A percentile compares a stretch with the other conserved stretches of the same genome.
Conservation (phyloP, 1,140 invertebrate species). For the Penaeus vannamei region DNA sequence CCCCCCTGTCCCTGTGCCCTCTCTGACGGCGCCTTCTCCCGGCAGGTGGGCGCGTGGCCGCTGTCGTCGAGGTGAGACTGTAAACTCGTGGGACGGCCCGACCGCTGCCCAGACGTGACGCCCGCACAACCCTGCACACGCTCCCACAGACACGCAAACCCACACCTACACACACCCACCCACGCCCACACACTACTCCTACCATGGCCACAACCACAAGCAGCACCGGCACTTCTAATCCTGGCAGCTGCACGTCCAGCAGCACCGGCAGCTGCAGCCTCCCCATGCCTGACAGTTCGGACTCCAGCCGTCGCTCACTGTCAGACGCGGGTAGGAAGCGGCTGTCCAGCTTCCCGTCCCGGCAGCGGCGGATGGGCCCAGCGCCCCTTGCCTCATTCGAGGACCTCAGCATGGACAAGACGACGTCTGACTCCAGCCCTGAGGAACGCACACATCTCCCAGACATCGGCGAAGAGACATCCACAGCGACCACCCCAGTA, state of each 20-base stretch:
- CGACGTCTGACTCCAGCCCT: slow-evolving; percentile 67
- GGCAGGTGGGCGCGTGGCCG: slow-evolving; percentile 48
- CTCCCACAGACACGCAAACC: slow-evolving; percentile 29
- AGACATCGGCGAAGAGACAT: slow-evolving; percentile 65
- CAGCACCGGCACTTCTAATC: slow-evolving; percentile 43
- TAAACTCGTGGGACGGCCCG: slow-evolving; percentile 65
- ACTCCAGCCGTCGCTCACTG: slow-evolving; percentile 53
- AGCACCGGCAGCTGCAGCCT: slow-evolving; percentile 56
- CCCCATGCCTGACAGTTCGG: slow-evolving; percentile 41
- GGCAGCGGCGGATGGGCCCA: slow-evolving; percentile 81
- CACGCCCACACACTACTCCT: slow-evolving; percentile 45
- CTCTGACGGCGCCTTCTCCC: slow-evolving; percentile 28
- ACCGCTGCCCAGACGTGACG: slow-evolving; percentile 66
- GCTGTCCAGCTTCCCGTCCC: slow-evolving; percentile 68
- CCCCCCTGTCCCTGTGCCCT: background rate
- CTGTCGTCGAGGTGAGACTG: slow-evolving; percentile 58
- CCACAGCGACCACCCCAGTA: slow-evolving; percentile 68
- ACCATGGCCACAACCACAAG: slow-evolving; percentile 57
- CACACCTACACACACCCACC: slow-evolving; percentile 34
- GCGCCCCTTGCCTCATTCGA: slow-evolving; percentile 94
- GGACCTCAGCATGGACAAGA: slow-evolving; percentile 78
- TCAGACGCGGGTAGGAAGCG: slow-evolving; percentile 65
- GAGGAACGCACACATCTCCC: slow-evolving; percentile 62
- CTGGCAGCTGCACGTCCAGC: slow-evolving; percentile 44
- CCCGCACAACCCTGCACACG: slow-evolving; percentile 55